Evolutionary conservation across 1,140 invertebrate genomes (phyloP).

Genomic region (Argopecten irradians): DNA sequence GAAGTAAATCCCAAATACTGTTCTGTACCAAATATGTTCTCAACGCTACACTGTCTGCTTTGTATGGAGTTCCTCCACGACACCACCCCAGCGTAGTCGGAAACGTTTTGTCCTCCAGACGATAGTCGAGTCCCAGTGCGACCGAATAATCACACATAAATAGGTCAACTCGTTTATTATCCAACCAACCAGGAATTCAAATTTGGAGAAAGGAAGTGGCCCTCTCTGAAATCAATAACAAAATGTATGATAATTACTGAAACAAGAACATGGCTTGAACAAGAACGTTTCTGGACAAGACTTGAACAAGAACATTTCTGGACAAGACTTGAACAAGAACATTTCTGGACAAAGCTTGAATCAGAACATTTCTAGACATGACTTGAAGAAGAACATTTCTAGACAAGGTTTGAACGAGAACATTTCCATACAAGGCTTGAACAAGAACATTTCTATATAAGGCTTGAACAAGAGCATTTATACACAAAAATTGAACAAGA

Average conservation of each 20-base stretch:
- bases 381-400: not conserved
- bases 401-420: not conserved
- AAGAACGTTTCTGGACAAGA: too few relatives aligned
- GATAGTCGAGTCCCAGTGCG: conserved; percentile 89
- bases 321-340: too few relatives aligned
- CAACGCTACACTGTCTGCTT: conserved; percentile 52
- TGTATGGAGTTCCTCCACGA: conserved; percentile 74
- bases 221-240: conserved; percentile 84
- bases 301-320: too few relatives aligned
- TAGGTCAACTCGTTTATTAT: conserved; percentile 93
- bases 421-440: too few relatives aligned
- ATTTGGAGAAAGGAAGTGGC: conserved; percentile 93
- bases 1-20: not conserved
- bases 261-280: too few relatives aligned
- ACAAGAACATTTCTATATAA: too few relatives aligned
- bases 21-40: too few relatives aligned
- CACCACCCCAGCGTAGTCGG: conserved; percentile 93
- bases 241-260: not conserved
- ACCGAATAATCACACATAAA: conserved; percentile 91
- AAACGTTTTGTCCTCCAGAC: conserved; percentile 93
- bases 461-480: too few relatives aligned
- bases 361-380: too few relatives aligned
- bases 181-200: conserved; percentile 97
- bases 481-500: too few relatives aligned
- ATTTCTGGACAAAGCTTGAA: too few relatives aligned